Base-by-base conservation (phyloP, 1,140 invertebrate genomes). In the Pogonus chalceus region DNA sequence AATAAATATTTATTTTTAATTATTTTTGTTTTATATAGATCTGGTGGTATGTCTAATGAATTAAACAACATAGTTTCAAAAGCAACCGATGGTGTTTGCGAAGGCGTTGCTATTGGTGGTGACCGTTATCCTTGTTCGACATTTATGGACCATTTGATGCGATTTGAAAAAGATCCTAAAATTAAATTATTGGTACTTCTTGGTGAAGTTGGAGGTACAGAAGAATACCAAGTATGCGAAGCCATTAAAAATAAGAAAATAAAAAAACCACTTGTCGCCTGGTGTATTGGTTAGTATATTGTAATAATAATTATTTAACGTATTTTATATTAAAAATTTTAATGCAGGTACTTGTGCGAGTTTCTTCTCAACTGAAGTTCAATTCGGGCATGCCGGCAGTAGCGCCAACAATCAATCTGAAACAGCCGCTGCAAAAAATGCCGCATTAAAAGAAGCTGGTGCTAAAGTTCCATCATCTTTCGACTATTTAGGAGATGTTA, bases 31-130 rank as follows among this genome's bases (percentile, higher is more conserved):
- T n/a, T n/a, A n/a, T n/a, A n/a, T n/a, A n/a, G 96, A 50, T 99
- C 96, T 0, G 96, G 96, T 49, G 96, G 96, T 18, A 99, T 99
- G 96, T 97, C 93, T 2, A 99, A 99, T 68, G 97, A 99, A 72
- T 75, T 99, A 50, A 99, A 99, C 75, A 99, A 99, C 70, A 98
- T 99, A 46, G 83, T 99, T 51, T 91, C 93, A 0, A 92, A 97
- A 66, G 86, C 95, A 35, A 95, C 96, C 0, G 90, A 99, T 73
- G 96, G 96, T 35, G 96, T 99, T 0, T 88, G 89, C 63, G 96
- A 99, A 71, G 97, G 97, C 9, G 89, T 99, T 1, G 97, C 97
- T 21, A 99, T 99, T 63, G 97, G 97, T n/a, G 97, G 97, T 1
- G 97, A 99, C 75, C 80, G 96, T 58, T 99, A 99, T 73, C 96